Percentiles rank a stretch among this genome's conserved stretches.
Conservation (phyloP, 1,140 invertebrate species). For the Drosophila nannoptera region DNA sequence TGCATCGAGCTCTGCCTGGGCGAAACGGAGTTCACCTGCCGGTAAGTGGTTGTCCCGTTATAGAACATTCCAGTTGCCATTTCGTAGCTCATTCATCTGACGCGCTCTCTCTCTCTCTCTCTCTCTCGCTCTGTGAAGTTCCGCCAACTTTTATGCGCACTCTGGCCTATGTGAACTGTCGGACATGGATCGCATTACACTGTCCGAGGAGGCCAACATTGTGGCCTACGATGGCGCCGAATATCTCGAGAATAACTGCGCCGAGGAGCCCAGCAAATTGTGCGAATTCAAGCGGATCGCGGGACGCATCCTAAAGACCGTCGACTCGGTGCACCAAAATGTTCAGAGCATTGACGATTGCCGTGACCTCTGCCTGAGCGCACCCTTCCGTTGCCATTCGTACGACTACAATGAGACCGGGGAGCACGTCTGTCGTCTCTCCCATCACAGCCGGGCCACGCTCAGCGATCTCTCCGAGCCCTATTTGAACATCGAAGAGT, state of each 20-base stretch:
- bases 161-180: constrained; percentile 92
- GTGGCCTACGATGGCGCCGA: constrained; percentile 86
- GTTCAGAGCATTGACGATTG: constrained; percentile 91
- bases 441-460: constrained; percentile 92
- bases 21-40: constrained; percentile 93
- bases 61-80: constrained; percentile 32
- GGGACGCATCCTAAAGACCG: constrained; percentile 94
- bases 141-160: constrained; percentile 92
- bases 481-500: constrained; percentile 92
- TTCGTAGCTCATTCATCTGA: constrained; percentile 35
- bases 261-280: constrained; percentile 91
- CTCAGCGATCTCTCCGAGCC: constrained; percentile 93
- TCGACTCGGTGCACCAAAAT: constrained; percentile 95
- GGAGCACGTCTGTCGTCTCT: constrained; percentile 93
- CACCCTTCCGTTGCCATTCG: constrained; percentile 92
- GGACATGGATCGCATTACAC: constrained; percentile 93
- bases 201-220: constrained; percentile 87
- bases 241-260: constrained; percentile 94
- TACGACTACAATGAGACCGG: constrained; percentile 96
- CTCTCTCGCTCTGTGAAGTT: constrained; percentile 82
- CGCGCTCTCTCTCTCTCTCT: too few relatives aligned
- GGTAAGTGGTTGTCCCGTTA: constrained; percentile 82
- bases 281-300: constrained; percentile 95
- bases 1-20: constrained; percentile 93
- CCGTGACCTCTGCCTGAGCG: constrained; percentile 91